A percentile compares a stretch with the other conserved stretches of the same genome.
phyloP scores from a whole-genome alignment of 2,113 vertebrate species.

The Ptychochromis oligacanthus region DNA sequence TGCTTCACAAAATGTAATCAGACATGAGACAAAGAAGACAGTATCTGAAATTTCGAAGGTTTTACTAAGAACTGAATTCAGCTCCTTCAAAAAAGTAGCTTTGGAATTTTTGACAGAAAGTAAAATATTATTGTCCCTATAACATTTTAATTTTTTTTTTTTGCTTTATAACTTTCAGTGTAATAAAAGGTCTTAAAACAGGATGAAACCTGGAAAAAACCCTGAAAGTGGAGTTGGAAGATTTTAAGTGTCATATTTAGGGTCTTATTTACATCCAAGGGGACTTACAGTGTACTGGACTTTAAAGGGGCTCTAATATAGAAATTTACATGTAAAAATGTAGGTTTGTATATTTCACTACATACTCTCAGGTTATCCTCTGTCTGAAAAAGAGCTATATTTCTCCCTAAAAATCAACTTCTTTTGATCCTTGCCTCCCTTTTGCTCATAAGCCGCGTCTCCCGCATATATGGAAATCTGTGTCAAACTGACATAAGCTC shows the following conservation, averaged over 20 bases:
- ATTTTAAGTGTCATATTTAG: not conserved
- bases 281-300: not conserved
- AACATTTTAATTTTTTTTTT: not conserved
- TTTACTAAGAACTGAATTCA: not conserved
- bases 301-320: not conserved
- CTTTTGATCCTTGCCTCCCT: too few species aligned
- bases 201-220: too few species aligned
- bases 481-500: too few species aligned
- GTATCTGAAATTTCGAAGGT: rapidly evolving
- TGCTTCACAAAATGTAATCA: not conserved
- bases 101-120: too few species aligned
- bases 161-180: not conserved
- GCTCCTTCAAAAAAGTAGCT: too few species aligned
- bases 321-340: not conserved
- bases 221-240: not conserved
- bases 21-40: not conserved
- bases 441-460: too few species aligned
- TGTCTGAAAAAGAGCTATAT: too few species aligned
- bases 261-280: not conserved
- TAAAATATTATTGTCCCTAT: not conserved
- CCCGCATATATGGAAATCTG: too few species aligned
- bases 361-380: too few species aligned
- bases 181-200: not conserved
- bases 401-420: too few species aligned
- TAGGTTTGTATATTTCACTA: too few species aligned